A percentile compares a stretch with the other conserved stretches of the same genome.
Conservation (phyloP, 2,113 vertebrate genomes). For the Oceanodroma tethys region DNA sequence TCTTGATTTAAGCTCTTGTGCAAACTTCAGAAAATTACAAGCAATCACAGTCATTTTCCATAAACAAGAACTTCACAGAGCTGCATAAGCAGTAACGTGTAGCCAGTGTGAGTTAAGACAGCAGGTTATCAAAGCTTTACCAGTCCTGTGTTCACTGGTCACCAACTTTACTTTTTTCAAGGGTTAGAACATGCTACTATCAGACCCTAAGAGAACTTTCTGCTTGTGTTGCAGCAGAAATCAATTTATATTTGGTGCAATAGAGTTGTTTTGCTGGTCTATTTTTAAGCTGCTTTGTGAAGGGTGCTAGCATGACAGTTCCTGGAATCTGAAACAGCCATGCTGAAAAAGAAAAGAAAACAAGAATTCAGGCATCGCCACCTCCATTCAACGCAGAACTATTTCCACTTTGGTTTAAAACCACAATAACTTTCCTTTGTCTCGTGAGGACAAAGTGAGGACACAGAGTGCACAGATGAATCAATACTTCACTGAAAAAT, state of each 20-base stretch:
- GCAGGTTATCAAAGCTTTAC: not conserved
- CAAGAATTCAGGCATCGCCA: constrained; percentile 32
- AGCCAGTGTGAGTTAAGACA: not conserved
- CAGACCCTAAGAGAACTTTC: not conserved
- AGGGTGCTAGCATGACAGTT: not conserved
- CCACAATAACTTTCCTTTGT: constrained; percentile 41
- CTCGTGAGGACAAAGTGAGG: constrained; percentile 5
- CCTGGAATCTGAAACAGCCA: constrained; percentile 24
- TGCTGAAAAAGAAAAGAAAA: constrained; percentile 1
- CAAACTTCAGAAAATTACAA: not conserved
- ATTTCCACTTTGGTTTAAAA: constrained; percentile 40
- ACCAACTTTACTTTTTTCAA: not conserved
- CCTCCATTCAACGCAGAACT: constrained; percentile 16
- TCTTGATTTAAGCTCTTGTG: not conserved
- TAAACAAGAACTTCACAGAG: not conserved
- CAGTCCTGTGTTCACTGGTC: not conserved
- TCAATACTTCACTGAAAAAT: not conserved
- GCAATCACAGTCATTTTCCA: not conserved
- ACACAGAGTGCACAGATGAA: not conserved
- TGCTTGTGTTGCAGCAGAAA: not conserved
- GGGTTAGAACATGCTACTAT: not conserved
- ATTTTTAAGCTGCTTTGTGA: constrained; percentile 54
- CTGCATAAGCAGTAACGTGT: accelerated
- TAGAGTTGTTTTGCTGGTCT: not conserved
- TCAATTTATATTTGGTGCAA: constrained; percentile 1